Evolutionary conservation across 2,797 vertebrate species (phyloP), one percentile per base, ranked within the genome.

Genomic region (Carapus acus): DNA sequence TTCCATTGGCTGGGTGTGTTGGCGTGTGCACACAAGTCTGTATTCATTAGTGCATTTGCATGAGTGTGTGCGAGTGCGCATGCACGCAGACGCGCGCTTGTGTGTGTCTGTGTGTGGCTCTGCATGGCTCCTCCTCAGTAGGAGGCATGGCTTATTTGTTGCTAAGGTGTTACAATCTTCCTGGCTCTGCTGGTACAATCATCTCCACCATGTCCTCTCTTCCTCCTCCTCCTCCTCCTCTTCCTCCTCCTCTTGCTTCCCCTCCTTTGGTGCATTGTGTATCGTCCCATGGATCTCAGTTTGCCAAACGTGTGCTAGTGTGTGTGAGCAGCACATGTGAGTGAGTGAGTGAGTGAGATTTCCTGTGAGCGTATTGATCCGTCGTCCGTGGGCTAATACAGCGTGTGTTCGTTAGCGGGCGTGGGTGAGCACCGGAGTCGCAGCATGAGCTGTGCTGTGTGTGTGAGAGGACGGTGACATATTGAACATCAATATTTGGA

Each of bases 141-240:
- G 77, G 80, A 81, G 71, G 79, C 67, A 79, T 80, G 83, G 82
- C 81, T 77, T 82, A 82, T 83, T 83, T 88, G 86, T 90, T 88
- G 87, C 88, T 86, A 88, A 86, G 87, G 87, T 87, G 85, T 84
- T 85, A 72, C 77, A 80, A 80, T 86, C 83, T 85, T 80, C 81
- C 80, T 71, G 74, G 71, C 74, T 73, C 69, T 54, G 66, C 76
- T 69, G 76, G 69, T 76, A 77, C 58, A 73, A 73, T 74, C 76
- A 74, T 74, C 69, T 74, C 62, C 69, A 68, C 67, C 64, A 21
- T 47, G 59, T 71, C 54, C 59, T 62, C 71, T 65, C 55, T 60
- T 58, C 65, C 59, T 64, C 54, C 27, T 48, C 56, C 64, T 69
- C 52, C 67, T 56, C 22, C 55, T 54, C 13, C 71, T 65, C 55